Base-by-base conservation (phyloP, 1,140 invertebrate species). In the Diorhabda elongata region DNA sequence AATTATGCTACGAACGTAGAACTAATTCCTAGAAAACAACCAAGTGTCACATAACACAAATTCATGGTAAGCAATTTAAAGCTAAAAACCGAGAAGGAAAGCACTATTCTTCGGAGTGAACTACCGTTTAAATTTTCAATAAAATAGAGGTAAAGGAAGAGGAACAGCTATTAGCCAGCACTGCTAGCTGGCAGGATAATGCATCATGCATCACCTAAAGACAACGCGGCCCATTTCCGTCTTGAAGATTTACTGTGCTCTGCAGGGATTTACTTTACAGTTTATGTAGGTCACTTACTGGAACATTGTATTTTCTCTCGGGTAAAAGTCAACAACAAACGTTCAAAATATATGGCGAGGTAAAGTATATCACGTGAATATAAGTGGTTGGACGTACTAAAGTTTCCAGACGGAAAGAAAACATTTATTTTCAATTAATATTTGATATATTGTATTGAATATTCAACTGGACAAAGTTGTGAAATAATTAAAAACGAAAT, bases 41-140 rank as follows among this genome's bases (percentile, higher is more conserved):
- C 47, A 8, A 52, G 47, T 52, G 47, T 52, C 47, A 52, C 47
- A 52, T 52, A 52, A 52, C n/a, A 52, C 47, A 52, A 52, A 52
- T 52, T 52, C 47, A 52, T 52, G 47, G 47, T 8, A 52, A 52
- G 47, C 47, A 52, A 52, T 52, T 52, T 52, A 8, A 52, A 8
- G 47, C 47, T n/a, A 52, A n/a, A 6, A 6, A 52, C 47, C 47
- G 47, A 52, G 6, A n/a, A 52, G 47, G 47, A 52, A 8, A 52
- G 47, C 3, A 52, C 47, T 6, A 2, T 11, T 26, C 58, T 60
- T 60, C 8, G 42, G 26, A 60, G 8, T 60, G 26, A 60, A 11
- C 58, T 44, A 64, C 61, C 61, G 42, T 64, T 63, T 64, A 47
- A 44, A 64, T 45, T 64, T 64, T 64, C 63, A 64, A 64, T 64